Conservation (phyloP, 1,140 invertebrate species). For the Holotrichia oblita region DNA sequence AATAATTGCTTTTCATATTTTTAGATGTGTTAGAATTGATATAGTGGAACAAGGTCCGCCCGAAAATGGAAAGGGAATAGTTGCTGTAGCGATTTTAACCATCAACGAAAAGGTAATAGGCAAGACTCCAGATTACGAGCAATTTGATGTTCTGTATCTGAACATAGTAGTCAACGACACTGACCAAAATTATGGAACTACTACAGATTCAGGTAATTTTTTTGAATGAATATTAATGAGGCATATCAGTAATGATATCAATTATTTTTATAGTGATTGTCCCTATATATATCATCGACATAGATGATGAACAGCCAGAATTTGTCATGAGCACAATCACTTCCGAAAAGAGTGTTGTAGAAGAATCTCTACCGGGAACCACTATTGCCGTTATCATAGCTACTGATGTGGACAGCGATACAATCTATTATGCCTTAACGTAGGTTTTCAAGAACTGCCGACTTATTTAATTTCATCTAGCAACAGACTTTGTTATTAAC, state of each 20-base stretch:
- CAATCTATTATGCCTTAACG: not conserved
- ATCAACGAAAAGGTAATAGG: not conserved
- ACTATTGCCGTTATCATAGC: slow-evolving; percentile 64
- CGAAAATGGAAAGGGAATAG: not conserved
- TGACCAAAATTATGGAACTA: slow-evolving; percentile 46
- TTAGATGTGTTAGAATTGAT: not conserved
- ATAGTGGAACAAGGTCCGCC: not conserved
- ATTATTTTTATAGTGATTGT: slow-evolving; percentile 47
- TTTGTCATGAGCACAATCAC: slow-evolving; percentile 59
- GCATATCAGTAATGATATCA: slow-evolving; percentile 57
- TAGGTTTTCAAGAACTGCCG: too few species aligned
- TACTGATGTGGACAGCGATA: slow-evolving; percentile 65
- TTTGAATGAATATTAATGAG: not conserved
- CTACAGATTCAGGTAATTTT: not conserved
- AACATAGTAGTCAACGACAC: slow-evolving; percentile 62
- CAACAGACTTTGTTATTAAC: too few species aligned
- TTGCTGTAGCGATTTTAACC: not conserved
- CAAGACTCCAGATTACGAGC: slow-evolving; percentile 62
- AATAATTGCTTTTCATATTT: not conserved
- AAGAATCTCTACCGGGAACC: slow-evolving; percentile 58
- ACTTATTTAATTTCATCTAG: too few species aligned
- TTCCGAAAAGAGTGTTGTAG: slow-evolving; percentile 54
- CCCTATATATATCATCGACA: slow-evolving; percentile 62
- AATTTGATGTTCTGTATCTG: slow-evolving; percentile 66
- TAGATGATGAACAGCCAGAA: slow-evolving; percentile 66